Conservation (phyloP, 2,797 vertebrate genomes). For the Pangasius macronema region DNA sequence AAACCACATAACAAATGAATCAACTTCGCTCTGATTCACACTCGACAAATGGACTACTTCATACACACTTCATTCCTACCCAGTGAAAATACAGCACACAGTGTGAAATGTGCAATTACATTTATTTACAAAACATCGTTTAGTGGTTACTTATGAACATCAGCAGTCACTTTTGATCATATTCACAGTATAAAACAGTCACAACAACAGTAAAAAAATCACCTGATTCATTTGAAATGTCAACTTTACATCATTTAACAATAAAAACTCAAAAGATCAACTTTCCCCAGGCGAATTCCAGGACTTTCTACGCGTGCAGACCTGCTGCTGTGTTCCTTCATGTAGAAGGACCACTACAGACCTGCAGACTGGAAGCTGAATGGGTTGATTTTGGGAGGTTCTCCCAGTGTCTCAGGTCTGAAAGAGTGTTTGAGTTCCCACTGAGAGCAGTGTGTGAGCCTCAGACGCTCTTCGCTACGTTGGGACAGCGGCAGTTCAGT, state of each 20-base stretch:
- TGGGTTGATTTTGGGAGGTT: background rate
- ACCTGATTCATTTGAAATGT: constrained; percentile 13
- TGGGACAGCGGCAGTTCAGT: background rate
- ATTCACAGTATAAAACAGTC: constrained; percentile 19
- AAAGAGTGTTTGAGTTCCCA: background rate
- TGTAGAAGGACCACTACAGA: background rate
- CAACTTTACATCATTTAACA: constrained; percentile 8
- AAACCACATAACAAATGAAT: background rate
- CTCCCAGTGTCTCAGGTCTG: background rate
- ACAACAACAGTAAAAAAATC: background rate
- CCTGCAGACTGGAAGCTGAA: background rate
- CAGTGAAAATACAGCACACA: background rate
- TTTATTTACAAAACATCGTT: constrained; percentile 17
- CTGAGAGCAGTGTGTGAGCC: background rate
- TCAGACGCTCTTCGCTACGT: background rate
- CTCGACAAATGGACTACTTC: background rate
- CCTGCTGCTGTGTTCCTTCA: background rate
- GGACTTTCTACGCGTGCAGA: background rate
- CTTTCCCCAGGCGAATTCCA: background rate
- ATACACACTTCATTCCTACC: background rate
- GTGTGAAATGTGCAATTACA: background rate
- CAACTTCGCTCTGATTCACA: background rate
- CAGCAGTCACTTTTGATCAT: constrained; percentile 8
- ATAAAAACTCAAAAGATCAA: background rate
- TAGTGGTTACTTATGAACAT: constrained; percentile 3